Evolutionary conservation across 2,113 vertebrate genomes (phyloP), one percentile per base, ranked within the genome.

Genomic region (Rhodinocichla rosea): DNA sequence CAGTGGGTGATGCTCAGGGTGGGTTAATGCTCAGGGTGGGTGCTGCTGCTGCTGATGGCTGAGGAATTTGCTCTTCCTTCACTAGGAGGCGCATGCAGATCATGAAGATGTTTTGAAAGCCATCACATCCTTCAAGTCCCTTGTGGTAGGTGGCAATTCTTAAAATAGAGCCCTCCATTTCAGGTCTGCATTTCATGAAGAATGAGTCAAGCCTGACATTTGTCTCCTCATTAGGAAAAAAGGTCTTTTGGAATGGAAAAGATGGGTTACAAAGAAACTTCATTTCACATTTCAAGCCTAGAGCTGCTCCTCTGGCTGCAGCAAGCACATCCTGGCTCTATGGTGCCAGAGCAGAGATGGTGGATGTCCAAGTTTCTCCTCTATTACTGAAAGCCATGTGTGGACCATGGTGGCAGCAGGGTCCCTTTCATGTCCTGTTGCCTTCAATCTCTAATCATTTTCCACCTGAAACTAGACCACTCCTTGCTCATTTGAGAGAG

Each of bases 11-110:
- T 83, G 30, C 19, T 73, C 65, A 35, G 40, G 40, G 15, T 49
- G 6, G 28, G n/a, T 39, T 68, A 30, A 28, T 71, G 47, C 21
- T 37, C 33, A 26, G 28, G 50, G 32, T 57, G 15, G 33, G 26
- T 42, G 71, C 4, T 13, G 7, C 27, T 76, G 76, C 21, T 78
- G 50, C 2, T 74, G 70, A 7, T 80, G 82, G n/a, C 86, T 96
- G 76, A 96, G 68, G 73, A 15, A 35, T 91, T 75, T 93, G 92
- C 57, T 97, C 52, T 97, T 90, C 49, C n/a, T 97, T 97, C 96
- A 71, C 89, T 86, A 99, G 99, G 99, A 99, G 95, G 98, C 98
- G 56, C 99, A 99, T 97, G 98, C 98, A 33, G 99, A 99, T 93
- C 99, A 99, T n/a, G 96, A 98, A 94, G 99, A 99, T 65, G 98